phyloP scores from a whole-genome alignment of 2,113 vertebrate genomes.

The Lophotis ruficrista region DNA sequence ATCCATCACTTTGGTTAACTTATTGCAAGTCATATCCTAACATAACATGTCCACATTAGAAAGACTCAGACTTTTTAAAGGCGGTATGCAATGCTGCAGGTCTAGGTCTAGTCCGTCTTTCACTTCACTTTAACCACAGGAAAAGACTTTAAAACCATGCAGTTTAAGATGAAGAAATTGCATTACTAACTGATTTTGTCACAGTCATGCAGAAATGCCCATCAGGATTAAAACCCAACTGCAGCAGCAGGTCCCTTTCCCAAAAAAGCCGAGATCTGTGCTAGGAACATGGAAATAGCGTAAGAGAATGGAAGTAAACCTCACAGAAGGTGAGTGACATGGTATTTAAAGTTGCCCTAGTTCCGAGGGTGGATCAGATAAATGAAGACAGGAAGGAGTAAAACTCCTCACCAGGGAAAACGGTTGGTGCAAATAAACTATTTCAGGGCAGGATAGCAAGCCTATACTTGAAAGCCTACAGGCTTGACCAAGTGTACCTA shows the following conservation, averaged over 20 bases:
- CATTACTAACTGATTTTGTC: not conserved
- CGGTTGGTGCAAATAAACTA: not conserved
- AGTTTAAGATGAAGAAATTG: not conserved
- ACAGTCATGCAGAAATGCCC: not conserved
- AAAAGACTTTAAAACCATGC: not conserved
- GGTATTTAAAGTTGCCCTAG: not conserved
- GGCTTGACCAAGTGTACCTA: not conserved
- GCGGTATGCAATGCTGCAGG: not conserved
- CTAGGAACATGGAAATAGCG: not conserved
- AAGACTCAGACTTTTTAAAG: not conserved
- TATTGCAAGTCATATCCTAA: not conserved
- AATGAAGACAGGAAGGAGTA: not conserved
- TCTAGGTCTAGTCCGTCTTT: not conserved
- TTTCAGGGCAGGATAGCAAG: not conserved
- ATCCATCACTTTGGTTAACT: not conserved
- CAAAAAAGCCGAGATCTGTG: not conserved
- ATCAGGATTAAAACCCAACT: not conserved
- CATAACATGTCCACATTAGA: accelerated
- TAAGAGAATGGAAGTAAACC: not conserved
- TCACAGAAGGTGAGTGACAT: not conserved
- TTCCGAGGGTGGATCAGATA: not conserved
- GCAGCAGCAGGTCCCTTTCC: not conserved
- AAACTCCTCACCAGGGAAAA: not conserved
- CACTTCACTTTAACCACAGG: not conserved
- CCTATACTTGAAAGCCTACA: not conserved